Evolutionary conservation across 2,113 vertebrate species (phyloP).

Genomic region (Grammomys surdaster): DNA sequence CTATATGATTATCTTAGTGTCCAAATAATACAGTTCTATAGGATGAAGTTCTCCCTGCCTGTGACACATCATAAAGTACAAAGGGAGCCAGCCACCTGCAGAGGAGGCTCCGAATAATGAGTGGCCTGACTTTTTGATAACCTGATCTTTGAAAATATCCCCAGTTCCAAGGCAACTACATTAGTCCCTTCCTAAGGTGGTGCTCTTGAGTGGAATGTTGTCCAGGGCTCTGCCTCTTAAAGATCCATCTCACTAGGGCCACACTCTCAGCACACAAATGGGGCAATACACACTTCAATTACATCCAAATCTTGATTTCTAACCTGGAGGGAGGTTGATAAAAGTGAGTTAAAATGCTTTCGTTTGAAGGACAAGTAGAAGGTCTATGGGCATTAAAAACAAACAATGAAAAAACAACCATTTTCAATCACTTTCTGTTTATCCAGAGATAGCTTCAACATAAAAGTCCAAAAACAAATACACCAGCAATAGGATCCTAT

Average conservation of each 20-base stretch:
- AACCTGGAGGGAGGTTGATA: neutral
- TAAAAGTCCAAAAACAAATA: neutral
- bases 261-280: neutral
- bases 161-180: neutral
- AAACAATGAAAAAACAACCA: neutral
- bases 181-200: neutral
- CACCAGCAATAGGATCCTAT: neutral
- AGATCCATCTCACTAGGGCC: neutral
- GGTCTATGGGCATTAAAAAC: neutral
- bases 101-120: neutral
- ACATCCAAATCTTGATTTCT: neutral
- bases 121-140: neutral
- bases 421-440: neutral
- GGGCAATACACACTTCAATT: neutral
- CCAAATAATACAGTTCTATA: neutral
- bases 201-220: neutral
- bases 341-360: neutral
- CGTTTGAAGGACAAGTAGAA: neutral
- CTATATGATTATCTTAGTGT: neutral
- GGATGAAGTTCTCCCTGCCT: neutral
- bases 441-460: conserved; percentile 48
- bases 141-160: neutral
- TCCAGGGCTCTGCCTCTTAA: neutral
- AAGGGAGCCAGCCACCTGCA: neutral
- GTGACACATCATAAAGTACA: too few species aligned